A percentile compares a stretch with the other conserved stretches of the same genome.
These are phyloP conservation scores for Cryptophagus acutangulus DNA, from an alignment of 2,888 invertebrate genomes.

Conservation along the genomic window DNA sequence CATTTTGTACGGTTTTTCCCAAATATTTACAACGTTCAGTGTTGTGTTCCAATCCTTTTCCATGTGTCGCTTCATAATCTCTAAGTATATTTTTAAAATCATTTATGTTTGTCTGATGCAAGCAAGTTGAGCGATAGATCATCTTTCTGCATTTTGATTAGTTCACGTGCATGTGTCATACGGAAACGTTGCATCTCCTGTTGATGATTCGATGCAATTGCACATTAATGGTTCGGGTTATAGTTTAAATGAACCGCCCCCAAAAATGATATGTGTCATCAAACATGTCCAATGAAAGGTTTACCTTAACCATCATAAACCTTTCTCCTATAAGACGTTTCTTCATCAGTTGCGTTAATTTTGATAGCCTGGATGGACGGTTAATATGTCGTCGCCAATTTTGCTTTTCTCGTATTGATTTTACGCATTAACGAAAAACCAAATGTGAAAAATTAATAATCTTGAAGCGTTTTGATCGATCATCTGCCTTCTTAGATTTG, in stretches of 20 bases:
- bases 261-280: constrained; percentile 81
- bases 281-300: constrained; percentile 66
- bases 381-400: constrained; percentile 31
- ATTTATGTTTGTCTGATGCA: no score
- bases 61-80: no score
- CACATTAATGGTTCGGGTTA: no score
- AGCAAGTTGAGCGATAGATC: no score
- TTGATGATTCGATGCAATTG: no score
- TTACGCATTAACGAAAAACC: constrained; percentile 78
- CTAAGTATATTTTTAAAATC: no score
- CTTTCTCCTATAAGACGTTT: constrained; percentile 68
- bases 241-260: constrained; percentile 74
- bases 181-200: no score
- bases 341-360: constrained; percentile 81
- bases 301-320: constrained; percentile 76
- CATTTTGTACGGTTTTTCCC: no score
- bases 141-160: no score
- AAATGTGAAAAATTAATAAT: constrained; percentile 86
- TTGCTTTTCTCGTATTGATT: constrained; percentile 49
- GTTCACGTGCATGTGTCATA: no score
- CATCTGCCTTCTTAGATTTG: constrained; percentile 68
- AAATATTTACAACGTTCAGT: no score
- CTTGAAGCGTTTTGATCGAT: constrained; percentile 74
- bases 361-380: constrained; percentile 75
- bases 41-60: no score